A percentile compares a stretch with the other conserved stretches of the same genome.
Evolutionary conservation across 2,888 invertebrate species (phyloP).

Genomic region (Leptothorax acervorum): DNA sequence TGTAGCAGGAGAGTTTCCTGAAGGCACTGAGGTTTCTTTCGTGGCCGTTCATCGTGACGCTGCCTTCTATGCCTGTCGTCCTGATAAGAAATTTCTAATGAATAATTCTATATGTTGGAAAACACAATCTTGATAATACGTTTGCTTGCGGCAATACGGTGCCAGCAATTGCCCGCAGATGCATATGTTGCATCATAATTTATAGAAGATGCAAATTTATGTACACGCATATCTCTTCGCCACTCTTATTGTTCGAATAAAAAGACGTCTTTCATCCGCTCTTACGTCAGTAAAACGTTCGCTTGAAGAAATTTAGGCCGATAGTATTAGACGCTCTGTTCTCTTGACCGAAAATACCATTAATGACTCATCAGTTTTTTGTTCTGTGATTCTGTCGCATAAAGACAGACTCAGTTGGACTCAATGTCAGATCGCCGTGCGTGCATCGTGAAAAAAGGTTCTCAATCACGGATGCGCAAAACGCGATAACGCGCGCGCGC

Average conservation of each 20-base stretch:
- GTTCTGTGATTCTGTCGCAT: not conserved
- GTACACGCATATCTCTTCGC: not conserved
- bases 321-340: not conserved
- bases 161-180: not conserved
- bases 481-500: not conserved
- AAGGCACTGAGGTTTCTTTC: conserved; percentile 94
- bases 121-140: not conserved
- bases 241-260: not conserved
- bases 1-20: conserved; percentile 97
- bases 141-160: not conserved
- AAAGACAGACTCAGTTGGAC: not conserved
- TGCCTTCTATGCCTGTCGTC: conserved; percentile 93
- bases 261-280: not conserved
- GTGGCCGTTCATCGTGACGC: conserved; percentile 94
- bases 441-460: not conserved
- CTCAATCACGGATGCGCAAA: not conserved
- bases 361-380: not conserved
- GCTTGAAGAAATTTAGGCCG: not conserved
- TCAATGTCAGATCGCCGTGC: conserved; percentile 3
- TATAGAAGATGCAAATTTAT: not conserved
- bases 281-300: not conserved
- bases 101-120: not conserved
- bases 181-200: not conserved
- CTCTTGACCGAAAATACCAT: not conserved
- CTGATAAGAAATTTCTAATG: conserved; percentile 85